phyloP scores from a whole-genome alignment of 2,797 vertebrate genomes.

The Glyptemys insculpta region DNA sequence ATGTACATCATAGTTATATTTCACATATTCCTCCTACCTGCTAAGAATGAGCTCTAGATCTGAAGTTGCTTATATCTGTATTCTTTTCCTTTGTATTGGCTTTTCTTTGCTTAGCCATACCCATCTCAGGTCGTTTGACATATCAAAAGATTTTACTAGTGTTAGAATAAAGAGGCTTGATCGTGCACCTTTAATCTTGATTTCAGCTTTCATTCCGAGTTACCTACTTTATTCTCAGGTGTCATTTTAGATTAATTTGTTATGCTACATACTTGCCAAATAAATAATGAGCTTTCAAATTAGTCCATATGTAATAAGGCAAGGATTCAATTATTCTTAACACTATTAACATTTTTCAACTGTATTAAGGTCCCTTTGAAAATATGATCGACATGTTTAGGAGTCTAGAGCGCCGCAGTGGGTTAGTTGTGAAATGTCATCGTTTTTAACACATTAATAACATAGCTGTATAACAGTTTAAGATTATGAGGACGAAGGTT shows the following conservation, averaged over 20 bases:
- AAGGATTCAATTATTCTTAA: constrained; percentile 70
- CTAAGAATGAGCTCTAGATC: background rate
- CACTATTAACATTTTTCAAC: constrained; percentile 58
- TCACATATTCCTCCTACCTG: background rate
- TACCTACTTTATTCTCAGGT: constrained; percentile 51
- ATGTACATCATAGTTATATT: background rate
- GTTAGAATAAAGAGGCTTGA: background rate
- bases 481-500: background rate
- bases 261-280: constrained; percentile 71
- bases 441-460: background rate
- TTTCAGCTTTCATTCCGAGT: constrained; percentile 47
- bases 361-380: constrained; percentile 24
- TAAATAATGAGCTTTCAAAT: constrained; percentile 73
- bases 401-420: background rate
- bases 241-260: constrained; percentile 70
- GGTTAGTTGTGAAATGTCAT: background rate
- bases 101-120: background rate
- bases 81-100: background rate
- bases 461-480: background rate
- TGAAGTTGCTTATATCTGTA: background rate
- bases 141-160: constrained; percentile 3
- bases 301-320: constrained; percentile 57
- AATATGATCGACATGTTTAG: constrained; percentile 20
- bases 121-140: background rate
- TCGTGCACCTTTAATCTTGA: constrained; percentile 48